Evolutionary conservation across 2,113 vertebrate genomes (phyloP), one percentile per base, ranked within the genome.

Genomic region (Columba livia): DNA sequence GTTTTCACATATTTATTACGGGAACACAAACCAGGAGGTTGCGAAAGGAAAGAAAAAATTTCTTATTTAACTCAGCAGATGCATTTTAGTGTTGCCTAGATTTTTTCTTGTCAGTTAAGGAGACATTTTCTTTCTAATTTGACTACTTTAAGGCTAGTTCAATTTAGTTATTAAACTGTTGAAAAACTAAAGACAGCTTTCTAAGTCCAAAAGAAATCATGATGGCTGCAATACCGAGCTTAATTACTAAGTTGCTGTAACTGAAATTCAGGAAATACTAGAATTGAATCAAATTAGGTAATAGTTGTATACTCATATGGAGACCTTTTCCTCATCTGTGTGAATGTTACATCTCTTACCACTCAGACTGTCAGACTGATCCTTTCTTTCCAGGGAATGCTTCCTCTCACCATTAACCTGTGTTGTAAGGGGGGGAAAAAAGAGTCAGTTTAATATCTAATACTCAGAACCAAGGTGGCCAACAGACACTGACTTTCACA

Each of bases 341-440:
- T 54, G 12, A 89, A 57, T 9, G 11, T 0, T 65, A 24, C 23
- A 53, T 91, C 11, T 95, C 97, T 98, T 98, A 99, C 99, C 98
- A 97, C 97, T 98, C 56, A 81, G 70, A 65, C 34, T 92, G 32
- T 98, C 97, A 87, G 95, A 64, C 14, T 95, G 88, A 92, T 97
- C 98, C 87, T 97, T 98, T 77, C 94, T 96, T 66, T 98, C 98
- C 79, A 98, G 96, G 31, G 93, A 93, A 65, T 88, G 86, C 86
- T 88, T 98, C 13, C 96, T 98, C 89, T 99, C 98, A 92, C 98
- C 99, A 96, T 99, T 99, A 42, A 98, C 94, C 99, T 99, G 94
- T 77, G 93, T 93, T 51, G 17, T 15, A 87, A 89, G 32, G 6
- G 7, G 7, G 4, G 17, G 40, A 57, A 62, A 71, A 51, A 60